Evolutionary conservation across 2,888 invertebrate genomes (phyloP), one percentile per base, ranked within the genome.

Genomic region (Eucriotettix oculatus): DNA sequence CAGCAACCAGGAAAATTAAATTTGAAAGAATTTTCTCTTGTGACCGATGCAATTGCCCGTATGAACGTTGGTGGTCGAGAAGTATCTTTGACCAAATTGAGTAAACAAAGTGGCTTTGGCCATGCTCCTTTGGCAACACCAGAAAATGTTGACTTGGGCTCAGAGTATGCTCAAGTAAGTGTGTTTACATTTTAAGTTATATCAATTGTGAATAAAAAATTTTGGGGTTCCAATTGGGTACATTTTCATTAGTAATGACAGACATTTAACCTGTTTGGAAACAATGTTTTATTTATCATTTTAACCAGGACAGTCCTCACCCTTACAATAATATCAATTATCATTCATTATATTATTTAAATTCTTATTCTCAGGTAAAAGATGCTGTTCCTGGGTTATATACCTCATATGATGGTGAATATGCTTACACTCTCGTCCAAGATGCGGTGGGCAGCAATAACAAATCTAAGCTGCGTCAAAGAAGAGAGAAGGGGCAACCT

Each of bases 1-100:
- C 71, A 86, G 82, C 90, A 91, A 83, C 91, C 92, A 16, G 92
- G 92, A 61, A 91, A 91, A 75, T 75, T 93, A 71, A 91, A 93
- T 72, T 78, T 91, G 79, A 90, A 89, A 73, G 90, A 91, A 72
- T 93, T 87, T 73, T 86, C 88, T 57, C 83, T 90, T 74, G 90
- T 93, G 62, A 90, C 90, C 68, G 90, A 92, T 71, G 91, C 90
- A 9, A 82, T 93, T 56, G 82, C 81, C 74, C 75, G 81, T 69
- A 76, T 82, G 84, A 81, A 85, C 78, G 80, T 84, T 77, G 80
- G 65, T 70, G 79, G 67, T 71, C 79, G 68, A 66, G 75, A 76
- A 67, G 72, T 73, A 67, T 66, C 68, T 61, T 67, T 67, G 52
- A 66, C 65, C 59, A 67, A 74, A 71, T 69, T 74, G 70, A 69